phyloP scores from a whole-genome alignment of 2,113 vertebrate genomes.

The Paraplagusia blochii region DNA sequence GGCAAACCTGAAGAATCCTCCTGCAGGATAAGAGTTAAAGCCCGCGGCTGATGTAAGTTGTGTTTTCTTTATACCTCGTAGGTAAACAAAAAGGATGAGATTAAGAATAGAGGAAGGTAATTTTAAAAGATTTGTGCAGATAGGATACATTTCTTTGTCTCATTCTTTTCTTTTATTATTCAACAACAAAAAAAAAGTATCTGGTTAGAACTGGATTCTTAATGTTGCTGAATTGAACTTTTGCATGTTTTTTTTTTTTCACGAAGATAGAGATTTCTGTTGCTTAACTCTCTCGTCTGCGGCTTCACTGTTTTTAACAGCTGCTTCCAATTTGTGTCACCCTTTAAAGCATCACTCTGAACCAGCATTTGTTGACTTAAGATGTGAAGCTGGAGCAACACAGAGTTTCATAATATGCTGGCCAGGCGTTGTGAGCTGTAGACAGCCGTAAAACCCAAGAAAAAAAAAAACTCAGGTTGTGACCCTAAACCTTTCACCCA shows the following conservation, averaged over 20 bases:
- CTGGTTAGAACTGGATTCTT: not conserved
- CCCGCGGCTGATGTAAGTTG: slow-evolving; percentile 38
- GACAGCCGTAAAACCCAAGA: slow-evolving; percentile 46
- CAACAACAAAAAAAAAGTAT: no score
- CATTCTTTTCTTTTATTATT: no score
- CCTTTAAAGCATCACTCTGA: slow-evolving; percentile 57
- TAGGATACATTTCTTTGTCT: no score
- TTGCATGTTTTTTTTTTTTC: slow-evolving; percentile 27
- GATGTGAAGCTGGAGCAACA: slow-evolving; percentile 50
- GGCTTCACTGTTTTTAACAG: slow-evolving; percentile 55
- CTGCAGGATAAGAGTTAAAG: slow-evolving; percentile 38
- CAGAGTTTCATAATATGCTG: slow-evolving; percentile 56
- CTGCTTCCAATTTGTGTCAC: slow-evolving; percentile 66
- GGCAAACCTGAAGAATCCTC: slow-evolving; percentile 43
- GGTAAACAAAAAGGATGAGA: no score
- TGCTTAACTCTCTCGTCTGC: slow-evolving; percentile 44
- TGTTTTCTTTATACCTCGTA: slow-evolving; percentile 15
- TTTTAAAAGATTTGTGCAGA: slow-evolving; percentile 18
- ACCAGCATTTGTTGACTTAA: slow-evolving; percentile 69
- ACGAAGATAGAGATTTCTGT: slow-evolving; percentile 26
- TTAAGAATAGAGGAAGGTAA: no score
- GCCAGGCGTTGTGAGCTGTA: slow-evolving; percentile 61
- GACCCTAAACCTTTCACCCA: slow-evolving; percentile 48
- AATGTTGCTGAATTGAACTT: no score
- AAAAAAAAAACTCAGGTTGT: slow-evolving; percentile 37